A percentile compares a stretch with the other conserved stretches of the same genome.
Conservation (phyloP, 2,797 vertebrate genomes). For the Silurus aristotelis region DNA sequence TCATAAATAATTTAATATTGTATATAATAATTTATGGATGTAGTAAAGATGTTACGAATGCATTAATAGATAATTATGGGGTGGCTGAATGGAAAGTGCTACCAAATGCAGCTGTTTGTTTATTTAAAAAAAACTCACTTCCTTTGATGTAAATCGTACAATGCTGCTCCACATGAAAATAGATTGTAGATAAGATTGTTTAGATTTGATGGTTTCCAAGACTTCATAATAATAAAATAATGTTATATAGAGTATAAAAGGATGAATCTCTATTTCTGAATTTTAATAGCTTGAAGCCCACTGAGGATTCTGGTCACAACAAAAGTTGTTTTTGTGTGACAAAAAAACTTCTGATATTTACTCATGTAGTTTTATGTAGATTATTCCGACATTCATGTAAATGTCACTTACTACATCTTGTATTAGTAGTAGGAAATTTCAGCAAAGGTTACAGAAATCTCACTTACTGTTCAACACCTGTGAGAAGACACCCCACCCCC, state of each 20-base stretch:
- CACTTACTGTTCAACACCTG: constrained; percentile 31
- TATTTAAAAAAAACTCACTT: background rate
- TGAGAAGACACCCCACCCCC: constrained; percentile 10
- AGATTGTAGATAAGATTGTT: background rate
- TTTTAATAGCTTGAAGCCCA: background rate
- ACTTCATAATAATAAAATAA: no score
- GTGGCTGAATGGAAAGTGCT: background rate
- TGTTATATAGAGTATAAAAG: background rate
- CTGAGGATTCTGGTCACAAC: background rate
- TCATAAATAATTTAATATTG: background rate
- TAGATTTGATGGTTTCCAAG: background rate
- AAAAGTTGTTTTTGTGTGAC: background rate
- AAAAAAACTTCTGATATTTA: background rate
- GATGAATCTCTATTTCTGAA: no score
- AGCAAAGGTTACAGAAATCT: constrained; percentile 26
- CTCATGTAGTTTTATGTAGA: background rate
- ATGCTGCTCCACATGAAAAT: background rate
- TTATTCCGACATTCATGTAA: constrained; percentile 29
- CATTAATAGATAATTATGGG: background rate
- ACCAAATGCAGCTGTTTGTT: background rate
- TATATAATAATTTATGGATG: constrained; percentile 7
- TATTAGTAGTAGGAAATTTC: constrained; percentile 34
- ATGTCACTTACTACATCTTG: constrained; percentile 22
- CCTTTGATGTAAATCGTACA: background rate
- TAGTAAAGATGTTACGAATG: background rate